Evolutionary conservation across 35 echinoderm and acorn worm species (phyloP).

Genomic region (Ophiothrix spiculata): DNA sequence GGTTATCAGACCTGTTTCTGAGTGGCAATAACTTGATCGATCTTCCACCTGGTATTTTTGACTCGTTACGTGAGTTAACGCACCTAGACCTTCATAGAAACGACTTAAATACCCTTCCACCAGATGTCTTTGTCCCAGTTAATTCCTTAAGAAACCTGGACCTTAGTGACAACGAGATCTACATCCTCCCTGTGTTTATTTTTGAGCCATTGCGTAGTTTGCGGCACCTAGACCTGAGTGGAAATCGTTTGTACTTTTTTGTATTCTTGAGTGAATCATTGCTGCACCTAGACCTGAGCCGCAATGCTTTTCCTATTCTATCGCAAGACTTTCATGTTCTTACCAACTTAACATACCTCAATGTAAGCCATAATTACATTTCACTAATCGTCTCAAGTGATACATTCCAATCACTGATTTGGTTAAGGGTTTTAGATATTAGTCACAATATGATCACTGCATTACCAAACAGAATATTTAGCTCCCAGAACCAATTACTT

Average conservation of each 20-base stretch:
- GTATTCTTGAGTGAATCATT: too few species aligned
- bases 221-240: neutral
- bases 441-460: too few species aligned
- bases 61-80: neutral
- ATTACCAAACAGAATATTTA: neutral
- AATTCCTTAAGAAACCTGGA: neutral
- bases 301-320: too few species aligned
- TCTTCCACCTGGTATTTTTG: neutral
- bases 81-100: neutral
- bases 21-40: neutral
- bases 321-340: too few species aligned
- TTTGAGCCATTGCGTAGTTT: neutral
- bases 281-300: too few species aligned
- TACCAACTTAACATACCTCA: too few species aligned
- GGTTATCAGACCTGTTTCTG: too few species aligned
- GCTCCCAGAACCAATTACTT: neutral
- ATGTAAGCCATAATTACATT: too few species aligned
- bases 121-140: neutral
- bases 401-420: too few species aligned
- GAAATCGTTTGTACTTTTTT: neutral
- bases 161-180: neutral
- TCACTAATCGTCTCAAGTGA: too few species aligned
- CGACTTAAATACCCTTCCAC: neutral
- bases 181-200: neutral
- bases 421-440: too few species aligned